phyloP scores from a whole-genome alignment of 1,140 invertebrate species.

The Drosophila persimilis region DNA sequence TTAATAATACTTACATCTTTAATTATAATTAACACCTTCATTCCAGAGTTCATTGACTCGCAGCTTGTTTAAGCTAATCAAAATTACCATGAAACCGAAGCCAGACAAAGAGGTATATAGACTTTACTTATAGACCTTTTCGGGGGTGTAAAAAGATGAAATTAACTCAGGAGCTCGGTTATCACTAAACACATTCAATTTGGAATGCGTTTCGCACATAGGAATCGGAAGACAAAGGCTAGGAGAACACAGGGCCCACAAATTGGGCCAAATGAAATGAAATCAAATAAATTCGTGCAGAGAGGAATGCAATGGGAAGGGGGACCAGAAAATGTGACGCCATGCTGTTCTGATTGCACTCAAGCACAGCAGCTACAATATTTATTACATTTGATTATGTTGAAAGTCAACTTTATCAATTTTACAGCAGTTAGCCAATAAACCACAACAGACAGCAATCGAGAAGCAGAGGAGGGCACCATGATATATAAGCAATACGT shows the following conservation, averaged over 20 bases:
- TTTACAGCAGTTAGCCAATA: conserved; percentile 80
- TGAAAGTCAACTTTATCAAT: conserved; percentile 81
- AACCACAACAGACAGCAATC: conserved; percentile 66
- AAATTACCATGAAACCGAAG: conserved; percentile 24
- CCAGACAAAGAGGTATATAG: conserved; percentile 23
- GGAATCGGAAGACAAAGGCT: conserved; percentile 37
- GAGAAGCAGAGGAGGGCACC: conserved; percentile 22
- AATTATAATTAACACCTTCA: too few species aligned
- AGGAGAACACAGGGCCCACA: conserved; percentile 16
- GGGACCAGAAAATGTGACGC: conserved; percentile 54
- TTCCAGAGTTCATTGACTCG: conserved; percentile 11
- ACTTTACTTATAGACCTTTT: conserved; percentile 14
- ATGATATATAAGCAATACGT: conserved; percentile 9
- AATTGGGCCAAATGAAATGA: conserved; percentile 70
- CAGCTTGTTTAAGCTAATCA: conserved; percentile 18
- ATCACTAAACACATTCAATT: conserved; percentile 50
- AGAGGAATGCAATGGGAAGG: background rate
- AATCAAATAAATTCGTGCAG: conserved; percentile 63
- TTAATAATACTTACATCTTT: too few species aligned
- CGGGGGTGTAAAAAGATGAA: conserved; percentile 13
- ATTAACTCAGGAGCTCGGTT: conserved; percentile 10
- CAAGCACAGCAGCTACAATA: conserved; percentile 79
- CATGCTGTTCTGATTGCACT: conserved; percentile 71
- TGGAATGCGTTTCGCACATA: conserved; percentile 58
- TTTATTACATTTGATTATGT: conserved; percentile 82